These are phyloP conservation scores for Chaetura pelagica DNA, from an alignment of 2,113 vertebrate species.

Conservation along the genomic window DNA sequence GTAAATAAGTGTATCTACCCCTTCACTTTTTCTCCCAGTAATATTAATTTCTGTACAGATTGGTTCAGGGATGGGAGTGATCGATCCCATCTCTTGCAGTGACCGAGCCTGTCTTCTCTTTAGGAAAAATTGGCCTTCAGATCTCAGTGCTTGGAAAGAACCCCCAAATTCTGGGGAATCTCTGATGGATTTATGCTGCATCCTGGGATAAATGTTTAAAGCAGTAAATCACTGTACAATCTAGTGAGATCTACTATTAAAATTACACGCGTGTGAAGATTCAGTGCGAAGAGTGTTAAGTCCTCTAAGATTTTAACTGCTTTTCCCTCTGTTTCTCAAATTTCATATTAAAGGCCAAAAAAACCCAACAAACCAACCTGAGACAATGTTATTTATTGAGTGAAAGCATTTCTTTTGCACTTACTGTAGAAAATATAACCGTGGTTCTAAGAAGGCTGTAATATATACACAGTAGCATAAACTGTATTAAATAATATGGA, in stretches of 20 bases:
- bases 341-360: not conserved
- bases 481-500: not conserved
- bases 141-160: not conserved
- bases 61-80: not conserved
- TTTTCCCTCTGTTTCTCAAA: not conserved
- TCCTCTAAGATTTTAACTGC: not conserved
- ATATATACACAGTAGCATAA: not conserved
- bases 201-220: not conserved
- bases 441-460: not conserved
- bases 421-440: not conserved
- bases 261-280: not conserved
- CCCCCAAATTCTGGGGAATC: not conserved
- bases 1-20: not conserved
- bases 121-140: not conserved
- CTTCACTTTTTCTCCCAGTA: not conserved
- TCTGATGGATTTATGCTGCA: not conserved
- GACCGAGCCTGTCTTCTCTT: not conserved
- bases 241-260: not conserved
- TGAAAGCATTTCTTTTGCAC: not conserved
- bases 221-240: not conserved
- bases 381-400: not conserved
- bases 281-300: not conserved
- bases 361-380: not conserved
- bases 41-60: not conserved
- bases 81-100: not conserved